phyloP scores from a whole-genome alignment of 2,888 invertebrate species.

The Xestoiulus laeticollis region DNA sequence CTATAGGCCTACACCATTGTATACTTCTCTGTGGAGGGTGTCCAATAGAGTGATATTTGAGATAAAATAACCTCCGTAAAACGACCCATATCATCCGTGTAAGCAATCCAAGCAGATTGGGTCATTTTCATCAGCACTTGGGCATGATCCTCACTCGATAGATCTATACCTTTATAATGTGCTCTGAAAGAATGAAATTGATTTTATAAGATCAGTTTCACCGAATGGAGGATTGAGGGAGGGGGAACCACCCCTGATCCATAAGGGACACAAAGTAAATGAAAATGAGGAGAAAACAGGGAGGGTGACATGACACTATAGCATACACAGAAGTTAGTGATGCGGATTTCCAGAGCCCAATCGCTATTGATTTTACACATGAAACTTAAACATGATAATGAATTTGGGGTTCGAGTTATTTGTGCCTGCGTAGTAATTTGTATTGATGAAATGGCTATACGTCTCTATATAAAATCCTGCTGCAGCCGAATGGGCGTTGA shows the following conservation, averaged over 20 bases:
- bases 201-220: not conserved
- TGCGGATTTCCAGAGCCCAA: constrained; percentile 11
- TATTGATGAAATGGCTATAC: constrained; percentile 31
- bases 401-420: constrained; percentile 20
- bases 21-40: too few species aligned
- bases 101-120: not conserved
- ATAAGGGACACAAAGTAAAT: not conserved
- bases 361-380: constrained; percentile 47
- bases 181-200: not conserved
- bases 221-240: not conserved
- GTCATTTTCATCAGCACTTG: not conserved
- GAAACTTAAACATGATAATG: constrained; percentile 50
- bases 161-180: not conserved
- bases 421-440: constrained; percentile 20
- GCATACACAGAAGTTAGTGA: not conserved
- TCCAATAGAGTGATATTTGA: not conserved
- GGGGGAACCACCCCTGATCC: not conserved
- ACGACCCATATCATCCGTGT: not conserved
- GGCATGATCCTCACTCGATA: not conserved
- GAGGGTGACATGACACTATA: not conserved
- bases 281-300: not conserved
- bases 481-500: constrained; percentile 7
- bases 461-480: not conserved
- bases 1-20: too few species aligned
- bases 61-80: not conserved